These are phyloP conservation scores for Andrena fulva DNA, from an alignment of 2,888 invertebrate species.

Conservation along the genomic window DNA sequence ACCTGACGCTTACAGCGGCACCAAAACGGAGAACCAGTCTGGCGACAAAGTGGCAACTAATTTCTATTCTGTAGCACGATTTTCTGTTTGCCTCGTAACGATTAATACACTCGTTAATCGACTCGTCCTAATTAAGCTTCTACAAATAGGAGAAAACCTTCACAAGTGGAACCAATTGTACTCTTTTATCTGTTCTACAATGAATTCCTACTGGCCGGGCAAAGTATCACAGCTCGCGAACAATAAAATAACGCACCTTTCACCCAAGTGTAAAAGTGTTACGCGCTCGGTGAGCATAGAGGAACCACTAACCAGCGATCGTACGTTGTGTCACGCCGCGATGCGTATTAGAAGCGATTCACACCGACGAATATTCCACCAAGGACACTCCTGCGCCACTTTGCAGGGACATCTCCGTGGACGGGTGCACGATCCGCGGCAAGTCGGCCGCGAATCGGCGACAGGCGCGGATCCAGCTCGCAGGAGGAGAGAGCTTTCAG, in stretches of 20 bases:
- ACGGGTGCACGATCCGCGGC: slow-evolving; percentile 15
- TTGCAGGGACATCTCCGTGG: not conserved
- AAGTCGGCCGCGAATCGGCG: slow-evolving; percentile 39
- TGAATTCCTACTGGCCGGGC: too few relatives aligned
- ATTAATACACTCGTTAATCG: slow-evolving; percentile 16
- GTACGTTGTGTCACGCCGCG: too few relatives aligned
- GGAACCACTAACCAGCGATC: too few relatives aligned
- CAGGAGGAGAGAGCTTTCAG: slow-evolving; percentile 59
- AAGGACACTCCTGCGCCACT: slow-evolving; percentile 1
- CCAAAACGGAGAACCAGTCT: slow-evolving; percentile 4
- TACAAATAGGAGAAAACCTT: not conserved
- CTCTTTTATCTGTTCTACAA: not conserved
- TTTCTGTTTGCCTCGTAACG: slow-evolving; percentile 5
- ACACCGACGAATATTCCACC: not conserved
- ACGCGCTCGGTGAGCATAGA: too few relatives aligned
- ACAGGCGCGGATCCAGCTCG: slow-evolving; percentile 13
- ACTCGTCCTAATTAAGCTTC: slow-evolving; percentile 15
- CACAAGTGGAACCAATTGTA: not conserved
- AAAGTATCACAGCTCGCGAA: too few relatives aligned
- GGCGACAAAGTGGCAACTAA: not conserved
- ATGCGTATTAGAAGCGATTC: too few relatives aligned
- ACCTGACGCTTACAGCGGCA: slow-evolving; percentile 17
- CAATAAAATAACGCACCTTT: too few relatives aligned
- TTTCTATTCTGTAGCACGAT: not conserved
- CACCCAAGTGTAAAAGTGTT: too few relatives aligned